These are phyloP conservation scores for Drosophila cyrtoloma DNA, from an alignment of 2,888 invertebrate species.

Conservation along the genomic window DNA sequence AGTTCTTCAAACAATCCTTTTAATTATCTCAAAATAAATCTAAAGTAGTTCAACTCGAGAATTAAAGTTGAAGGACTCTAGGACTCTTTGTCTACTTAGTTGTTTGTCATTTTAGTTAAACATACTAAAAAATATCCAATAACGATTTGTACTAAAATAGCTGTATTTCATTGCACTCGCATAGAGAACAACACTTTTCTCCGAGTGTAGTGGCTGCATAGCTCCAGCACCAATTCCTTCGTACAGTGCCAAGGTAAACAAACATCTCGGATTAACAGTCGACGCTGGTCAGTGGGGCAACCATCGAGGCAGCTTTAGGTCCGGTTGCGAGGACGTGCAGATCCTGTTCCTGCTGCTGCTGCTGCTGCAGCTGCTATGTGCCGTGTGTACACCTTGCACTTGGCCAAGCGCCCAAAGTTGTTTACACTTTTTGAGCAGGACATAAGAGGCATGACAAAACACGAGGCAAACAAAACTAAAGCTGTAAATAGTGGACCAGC, in stretches of 20 bases:
- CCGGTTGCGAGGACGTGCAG: conserved; percentile 46
- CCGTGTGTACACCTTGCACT: conserved; percentile 72
- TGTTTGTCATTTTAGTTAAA: background rate
- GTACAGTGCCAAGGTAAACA: conserved; percentile 72
- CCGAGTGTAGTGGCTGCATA: conserved; percentile 4
- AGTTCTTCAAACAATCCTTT: background rate
- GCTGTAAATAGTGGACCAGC: conserved; percentile 67
- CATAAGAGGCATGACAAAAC: conserved; percentile 82
- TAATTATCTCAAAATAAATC: background rate
- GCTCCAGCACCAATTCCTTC: conserved; percentile 15
- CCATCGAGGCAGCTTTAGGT: conserved; percentile 38
- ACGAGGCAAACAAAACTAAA: conserved; percentile 77
- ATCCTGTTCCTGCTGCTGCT: conserved; percentile 12
- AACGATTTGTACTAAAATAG: background rate
- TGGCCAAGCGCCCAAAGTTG: conserved; percentile 82
- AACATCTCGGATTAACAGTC: conserved; percentile 82
- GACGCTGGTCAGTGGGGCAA: conserved; percentile 69
- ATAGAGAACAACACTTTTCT: background rate
- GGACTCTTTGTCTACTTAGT: background rate
- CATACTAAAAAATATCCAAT: background rate
- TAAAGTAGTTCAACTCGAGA: background rate
- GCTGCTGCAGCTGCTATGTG: conserved; percentile 7
- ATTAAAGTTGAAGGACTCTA: background rate
- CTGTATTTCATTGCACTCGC: background rate
- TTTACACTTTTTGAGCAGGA: conserved; percentile 81